These are phyloP conservation scores for Silurus glanis DNA, from an alignment of 2,113 vertebrate species.

Conservation along the genomic window DNA sequence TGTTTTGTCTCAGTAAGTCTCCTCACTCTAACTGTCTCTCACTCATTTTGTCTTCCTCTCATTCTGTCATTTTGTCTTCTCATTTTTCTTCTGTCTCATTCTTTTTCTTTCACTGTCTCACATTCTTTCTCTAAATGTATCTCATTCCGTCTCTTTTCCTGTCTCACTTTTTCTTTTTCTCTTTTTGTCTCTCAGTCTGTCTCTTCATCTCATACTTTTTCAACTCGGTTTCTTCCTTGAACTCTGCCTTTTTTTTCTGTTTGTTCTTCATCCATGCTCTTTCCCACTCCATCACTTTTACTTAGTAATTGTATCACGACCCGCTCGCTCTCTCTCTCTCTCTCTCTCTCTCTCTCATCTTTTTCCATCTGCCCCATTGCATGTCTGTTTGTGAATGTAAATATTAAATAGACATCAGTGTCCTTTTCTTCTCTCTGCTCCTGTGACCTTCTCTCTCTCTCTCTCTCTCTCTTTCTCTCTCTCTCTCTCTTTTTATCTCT, in stretches of 20 bases:
- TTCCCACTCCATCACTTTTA: too few relatives aligned
- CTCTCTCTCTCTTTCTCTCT: not conserved
- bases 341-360: not conserved
- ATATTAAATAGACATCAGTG: not conserved
- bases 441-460: not conserved
- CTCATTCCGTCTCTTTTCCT: not conserved
- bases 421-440: not conserved
- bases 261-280: too few relatives aligned
- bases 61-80: not conserved
- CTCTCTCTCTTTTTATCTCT: not conserved
- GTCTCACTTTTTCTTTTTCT: fast-evolving
- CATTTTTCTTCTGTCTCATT: not conserved
- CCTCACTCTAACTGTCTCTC: not conserved
- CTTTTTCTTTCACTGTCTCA: not conserved
- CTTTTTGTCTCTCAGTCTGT: too few relatives aligned
- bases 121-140: not conserved
- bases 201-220: not conserved
- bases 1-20: too few relatives aligned
- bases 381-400: not conserved
- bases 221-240: too few relatives aligned
- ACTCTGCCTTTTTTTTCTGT: too few relatives aligned
- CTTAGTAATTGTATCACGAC: not conserved
- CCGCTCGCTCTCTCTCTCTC: not conserved
- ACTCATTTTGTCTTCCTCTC: not conserved
- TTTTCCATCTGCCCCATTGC: too few relatives aligned